Base-by-base conservation (phyloP, 1,140 invertebrate species). In the Caerostris darwini region DNA sequence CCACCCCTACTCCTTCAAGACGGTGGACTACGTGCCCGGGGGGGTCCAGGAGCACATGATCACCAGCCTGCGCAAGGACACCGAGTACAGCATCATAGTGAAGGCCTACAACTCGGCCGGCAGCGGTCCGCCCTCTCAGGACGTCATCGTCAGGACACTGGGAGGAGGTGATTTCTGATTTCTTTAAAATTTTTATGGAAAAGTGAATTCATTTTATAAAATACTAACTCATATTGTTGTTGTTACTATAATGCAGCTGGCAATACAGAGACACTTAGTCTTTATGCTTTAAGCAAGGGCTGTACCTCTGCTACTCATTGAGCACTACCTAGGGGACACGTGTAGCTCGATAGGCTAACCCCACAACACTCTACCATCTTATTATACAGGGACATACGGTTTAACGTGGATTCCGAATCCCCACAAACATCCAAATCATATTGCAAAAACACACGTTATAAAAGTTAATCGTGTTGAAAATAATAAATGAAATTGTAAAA, bases 31-130 rank as follows among this genome's bases (percentile, higher is more conserved):
- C 12, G 67, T 92, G 0, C 81, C 94, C 3, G 89, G 85, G 3
- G 91, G 90, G 50, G 87, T 69, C 34, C 95, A 95, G 71, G 95
- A 95, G 58, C 94, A 95, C 53, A 94, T 95, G 88, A 67, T 95
- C 5, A 95, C 94, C 7, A 87, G 94, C 19, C 87, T 95, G 0
- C 50, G 94, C 5, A 95, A 95, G 81, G 95, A 94, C n/a, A 95
- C 95, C 14, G 95, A 95, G 59, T 95, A 95, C 89, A 93, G 91
- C 14, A 94, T 95, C 88, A 94, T 95, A 3, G 95, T 95, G 3
- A 95, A 95, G 88, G 95, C 95, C 6, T 95, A 94, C 77, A 95
- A 95, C 69, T 92, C 94, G 7, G 95, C 94, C 7, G 95, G 95
- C 12, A 94, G 94, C 90, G 95, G 95, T 10, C 95, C 95, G 53